Percentiles rank a stretch among this genome's conserved stretches.
These are phyloP conservation scores for Octopus bimaculoides DNA, from an alignment of 1,140 invertebrate species.

Conservation along the genomic window DNA sequence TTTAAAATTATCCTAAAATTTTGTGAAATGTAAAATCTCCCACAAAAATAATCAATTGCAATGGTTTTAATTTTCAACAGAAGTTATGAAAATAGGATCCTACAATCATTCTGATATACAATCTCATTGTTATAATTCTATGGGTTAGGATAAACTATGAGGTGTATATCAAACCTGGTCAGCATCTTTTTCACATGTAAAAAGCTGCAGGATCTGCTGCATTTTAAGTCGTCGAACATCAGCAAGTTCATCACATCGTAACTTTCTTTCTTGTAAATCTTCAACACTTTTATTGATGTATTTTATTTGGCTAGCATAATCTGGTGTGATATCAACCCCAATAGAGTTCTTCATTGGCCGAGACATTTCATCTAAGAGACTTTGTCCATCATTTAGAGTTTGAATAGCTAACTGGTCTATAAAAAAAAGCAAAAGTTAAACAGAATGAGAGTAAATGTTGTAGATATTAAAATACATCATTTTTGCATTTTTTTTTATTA, in stretches of 20 bases:
- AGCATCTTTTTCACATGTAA: conserved; percentile 74
- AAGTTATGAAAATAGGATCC: neutral
- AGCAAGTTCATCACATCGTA: conserved; percentile 50
- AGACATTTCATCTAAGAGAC: conserved; percentile 74
- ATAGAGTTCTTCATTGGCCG: conserved; percentile 78
- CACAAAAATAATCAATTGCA: no score
- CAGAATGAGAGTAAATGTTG: neutral
- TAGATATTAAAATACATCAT: no score
- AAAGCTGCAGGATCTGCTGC: conserved; percentile 73
- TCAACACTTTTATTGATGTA: conserved; percentile 69
- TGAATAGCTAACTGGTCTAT: conserved; percentile 42
- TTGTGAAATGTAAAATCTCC: no score
- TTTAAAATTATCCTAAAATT: no score
- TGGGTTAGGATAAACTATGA: no score
- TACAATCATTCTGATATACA: neutral
- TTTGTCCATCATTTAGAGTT: conserved; percentile 68
- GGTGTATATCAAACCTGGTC: conserved; percentile 59
- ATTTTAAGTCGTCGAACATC: conserved; percentile 72
- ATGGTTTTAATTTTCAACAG: no score
- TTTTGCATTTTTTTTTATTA: no score
- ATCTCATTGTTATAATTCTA: neutral
- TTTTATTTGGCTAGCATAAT: conserved; percentile 71
- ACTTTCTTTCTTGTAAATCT: conserved; percentile 58
- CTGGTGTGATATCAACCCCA: conserved; percentile 70
- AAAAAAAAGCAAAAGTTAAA: conserved; percentile 19